A percentile compares a stretch with the other conserved stretches of the same genome.
Evolutionary conservation across 1,140 invertebrate genomes (phyloP).

Genomic region (Drosophila burlai): DNA sequence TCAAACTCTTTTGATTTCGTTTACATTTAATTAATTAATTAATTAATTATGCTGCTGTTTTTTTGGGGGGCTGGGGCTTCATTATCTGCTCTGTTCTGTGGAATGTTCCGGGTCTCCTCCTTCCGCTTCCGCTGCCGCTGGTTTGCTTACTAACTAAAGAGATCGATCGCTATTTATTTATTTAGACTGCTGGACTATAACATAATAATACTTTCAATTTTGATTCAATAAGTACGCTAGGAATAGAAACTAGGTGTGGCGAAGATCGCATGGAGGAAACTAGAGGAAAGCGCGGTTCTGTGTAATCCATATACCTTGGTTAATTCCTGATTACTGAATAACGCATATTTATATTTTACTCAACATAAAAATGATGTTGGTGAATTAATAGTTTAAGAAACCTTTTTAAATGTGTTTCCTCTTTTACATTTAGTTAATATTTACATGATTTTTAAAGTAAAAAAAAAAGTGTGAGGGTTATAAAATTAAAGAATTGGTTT

Average conservation of each 20-base stretch:
- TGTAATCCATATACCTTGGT: slow-evolving; percentile 12
- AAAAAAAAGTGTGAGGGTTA: neutral
- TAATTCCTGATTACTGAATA: slow-evolving; percentile 17
- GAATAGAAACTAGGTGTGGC: slow-evolving; percentile 63
- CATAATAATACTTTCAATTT: slow-evolving; percentile 76
- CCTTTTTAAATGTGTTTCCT: slow-evolving; percentile 1
- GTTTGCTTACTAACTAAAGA: slow-evolving; percentile 72
- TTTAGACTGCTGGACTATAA: slow-evolving; percentile 77
- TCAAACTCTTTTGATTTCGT: slow-evolving; percentile 38
- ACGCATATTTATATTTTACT: neutral
- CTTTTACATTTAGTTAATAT: slow-evolving; percentile 12
- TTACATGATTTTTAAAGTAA: slow-evolving; percentile 7
- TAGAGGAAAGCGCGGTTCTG: slow-evolving; percentile 34
- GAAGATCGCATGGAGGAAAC: slow-evolving; percentile 54
- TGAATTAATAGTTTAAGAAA: neutral
- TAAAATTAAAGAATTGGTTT: no score
- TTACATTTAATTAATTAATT: slow-evolving; percentile 48
- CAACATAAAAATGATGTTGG: no score
- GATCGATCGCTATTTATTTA: slow-evolving; percentile 80
- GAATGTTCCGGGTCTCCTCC: slow-evolving; percentile 66
- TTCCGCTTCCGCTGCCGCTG: slow-evolving; percentile 42
- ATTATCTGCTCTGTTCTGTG: slow-evolving; percentile 37
- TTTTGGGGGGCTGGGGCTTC: slow-evolving; percentile 5
- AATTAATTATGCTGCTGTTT: slow-evolving; percentile 38
- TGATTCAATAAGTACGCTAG: slow-evolving; percentile 56